These are phyloP conservation scores for Euzetes globulus DNA, from an alignment of 2,888 invertebrate genomes.

Conservation along the genomic window DNA sequence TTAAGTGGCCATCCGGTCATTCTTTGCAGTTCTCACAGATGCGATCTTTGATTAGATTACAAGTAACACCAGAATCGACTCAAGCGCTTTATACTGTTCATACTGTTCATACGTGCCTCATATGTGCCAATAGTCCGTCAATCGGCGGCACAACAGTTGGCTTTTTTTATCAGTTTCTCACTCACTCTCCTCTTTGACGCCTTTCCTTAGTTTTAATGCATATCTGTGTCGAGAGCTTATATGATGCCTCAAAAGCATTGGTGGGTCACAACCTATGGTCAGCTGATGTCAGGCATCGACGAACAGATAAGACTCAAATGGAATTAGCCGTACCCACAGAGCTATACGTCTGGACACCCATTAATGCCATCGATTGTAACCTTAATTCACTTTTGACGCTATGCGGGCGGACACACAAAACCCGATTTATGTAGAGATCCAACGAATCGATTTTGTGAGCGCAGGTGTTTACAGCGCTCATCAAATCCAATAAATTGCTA, in stretches of 20 bases:
- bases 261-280: not conserved
- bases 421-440: not conserved
- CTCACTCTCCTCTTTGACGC: slow-evolving; percentile 19
- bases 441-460: not conserved
- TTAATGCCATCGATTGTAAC: not conserved
- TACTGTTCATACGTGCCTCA: not conserved
- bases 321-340: not conserved
- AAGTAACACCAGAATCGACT: not conserved
- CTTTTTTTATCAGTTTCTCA: slow-evolving; percentile 1
- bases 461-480: slow-evolving; percentile 11
- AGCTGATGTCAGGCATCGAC: slow-evolving; percentile 4
- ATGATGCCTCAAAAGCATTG: not conserved
- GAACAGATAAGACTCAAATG: not conserved
- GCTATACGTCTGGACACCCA: not conserved
- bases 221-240: not conserved
- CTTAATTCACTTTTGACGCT: slow-evolving; percentile 9
- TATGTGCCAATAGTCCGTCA: slow-evolving; percentile 12
- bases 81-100: slow-evolving; percentile 7
- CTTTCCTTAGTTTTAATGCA: not conserved
- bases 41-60: slow-evolving; percentile 26
- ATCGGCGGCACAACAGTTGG: slow-evolving; percentile 11
- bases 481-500: not conserved
- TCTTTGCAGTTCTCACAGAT: not conserved
- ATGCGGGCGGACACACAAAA: not conserved
- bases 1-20: slow-evolving; percentile 28